Conservation (phyloP, 1,140 invertebrate species). For the Pemphigus obesinymphae region DNA sequence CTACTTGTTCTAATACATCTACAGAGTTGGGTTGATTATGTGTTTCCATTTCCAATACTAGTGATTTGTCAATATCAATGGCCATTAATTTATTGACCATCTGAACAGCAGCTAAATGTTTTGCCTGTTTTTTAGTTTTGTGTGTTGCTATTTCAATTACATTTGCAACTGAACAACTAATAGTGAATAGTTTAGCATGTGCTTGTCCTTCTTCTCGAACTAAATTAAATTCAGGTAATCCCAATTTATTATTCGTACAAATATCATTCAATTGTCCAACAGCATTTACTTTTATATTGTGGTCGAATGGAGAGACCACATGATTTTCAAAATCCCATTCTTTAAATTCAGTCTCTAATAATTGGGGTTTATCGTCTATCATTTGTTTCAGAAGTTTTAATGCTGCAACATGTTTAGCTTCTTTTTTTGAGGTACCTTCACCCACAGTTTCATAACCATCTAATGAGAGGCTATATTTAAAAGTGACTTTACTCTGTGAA, state of each 20-base stretch:
- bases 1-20: not conserved
- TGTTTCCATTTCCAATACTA: not conserved
- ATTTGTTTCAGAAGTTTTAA: slow-evolving; percentile 55
- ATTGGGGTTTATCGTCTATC: not conserved
- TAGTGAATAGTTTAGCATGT: slow-evolving; percentile 64
- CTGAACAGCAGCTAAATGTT: slow-evolving; percentile 55
- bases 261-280: slow-evolving; percentile 51
- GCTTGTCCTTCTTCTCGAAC: slow-evolving; percentile 66
- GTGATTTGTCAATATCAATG: slow-evolving; percentile 3
- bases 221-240: slow-evolving; percentile 59
- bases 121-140: slow-evolving; percentile 58
- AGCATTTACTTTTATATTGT: slow-evolving; percentile 45
- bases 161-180: slow-evolving; percentile 61
- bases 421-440: slow-evolving; percentile 63
- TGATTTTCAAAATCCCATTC: slow-evolving; percentile 35
- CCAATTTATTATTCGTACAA: slow-evolving; percentile 61
- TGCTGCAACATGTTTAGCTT: slow-evolving; percentile 66
- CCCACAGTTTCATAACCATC: slow-evolving; percentile 50
- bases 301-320: slow-evolving; percentile 45
- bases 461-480: slow-evolving; percentile 55
- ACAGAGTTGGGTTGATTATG: not conserved
- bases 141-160: slow-evolving; percentile 55
- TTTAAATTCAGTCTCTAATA: slow-evolving; percentile 9
- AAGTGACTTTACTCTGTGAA: slow-evolving; percentile 66
- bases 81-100: slow-evolving; percentile 53